These are phyloP conservation scores for Stenopsyche tienmushanensis DNA, from an alignment of 1,140 invertebrate genomes.

Conservation along the genomic window DNA sequence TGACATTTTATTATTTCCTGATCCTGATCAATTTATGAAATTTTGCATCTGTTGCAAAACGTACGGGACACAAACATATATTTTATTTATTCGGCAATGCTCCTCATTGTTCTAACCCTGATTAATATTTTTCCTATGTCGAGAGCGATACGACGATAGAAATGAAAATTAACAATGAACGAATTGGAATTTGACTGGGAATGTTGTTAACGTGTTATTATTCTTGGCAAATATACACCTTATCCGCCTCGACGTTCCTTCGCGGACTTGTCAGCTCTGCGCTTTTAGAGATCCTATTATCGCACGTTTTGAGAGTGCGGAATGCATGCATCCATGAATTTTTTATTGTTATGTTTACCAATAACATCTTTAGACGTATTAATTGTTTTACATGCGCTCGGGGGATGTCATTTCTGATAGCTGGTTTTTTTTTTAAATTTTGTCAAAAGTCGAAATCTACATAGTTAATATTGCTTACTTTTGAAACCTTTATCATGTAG, in stretches of 20 bases:
- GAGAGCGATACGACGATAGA: conserved; percentile 16
- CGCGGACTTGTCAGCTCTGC: neutral
- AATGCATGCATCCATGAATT: neutral
- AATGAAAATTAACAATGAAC: no score
- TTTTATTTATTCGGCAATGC: conserved; percentile 11
- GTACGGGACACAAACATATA: conserved; percentile 6
- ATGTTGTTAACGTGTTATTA: conserved; percentile 8
- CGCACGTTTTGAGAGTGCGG: no score
- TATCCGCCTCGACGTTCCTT: conserved; percentile 13
- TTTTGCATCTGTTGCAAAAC: neutral
- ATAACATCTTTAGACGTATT: neutral
- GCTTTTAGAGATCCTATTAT: no score
- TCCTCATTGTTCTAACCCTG: conserved; percentile 29
- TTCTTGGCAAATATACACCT: conserved; percentile 40
- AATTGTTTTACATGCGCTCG: neutral
- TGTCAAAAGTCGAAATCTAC: no score
- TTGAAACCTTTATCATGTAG: no score
- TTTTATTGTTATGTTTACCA: neutral
- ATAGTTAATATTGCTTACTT: no score
- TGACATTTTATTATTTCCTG: neutral
- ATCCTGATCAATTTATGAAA: neutral
- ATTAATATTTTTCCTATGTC: conserved; percentile 22
- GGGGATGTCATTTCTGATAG: no score
- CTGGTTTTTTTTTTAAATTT: no score
- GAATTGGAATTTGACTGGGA: conserved; percentile 22